phyloP scores from a whole-genome alignment of 2,888 invertebrate genomes.

The Pollenia angustigena region DNA sequence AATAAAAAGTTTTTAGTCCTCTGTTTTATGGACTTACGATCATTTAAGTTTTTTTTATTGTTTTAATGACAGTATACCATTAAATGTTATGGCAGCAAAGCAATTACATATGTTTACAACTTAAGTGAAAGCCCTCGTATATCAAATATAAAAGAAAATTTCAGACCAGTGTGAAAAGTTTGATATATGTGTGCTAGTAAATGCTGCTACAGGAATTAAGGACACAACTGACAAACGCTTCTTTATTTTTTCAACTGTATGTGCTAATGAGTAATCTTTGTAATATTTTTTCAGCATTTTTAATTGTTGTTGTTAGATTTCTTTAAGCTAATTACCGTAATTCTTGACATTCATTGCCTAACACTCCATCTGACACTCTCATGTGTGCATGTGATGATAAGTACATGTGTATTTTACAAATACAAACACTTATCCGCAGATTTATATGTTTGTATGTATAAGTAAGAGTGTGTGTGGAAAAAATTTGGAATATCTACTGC shows the following conservation, averaged over 20 bases:
- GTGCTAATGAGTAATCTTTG: slow-evolving; percentile 17
- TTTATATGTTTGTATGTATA: too few species aligned
- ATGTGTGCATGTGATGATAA: background rate
- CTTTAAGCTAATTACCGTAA: slow-evolving; percentile 34
- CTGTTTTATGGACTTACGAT: too few species aligned
- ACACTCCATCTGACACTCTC: background rate
- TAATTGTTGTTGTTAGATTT: slow-evolving; percentile 12
- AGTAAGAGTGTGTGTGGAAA: background rate
- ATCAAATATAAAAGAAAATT: background rate
- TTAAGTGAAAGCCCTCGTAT: background rate
- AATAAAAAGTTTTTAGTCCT: too few species aligned
- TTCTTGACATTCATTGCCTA: slow-evolving; percentile 37
- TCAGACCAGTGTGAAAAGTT: background rate
- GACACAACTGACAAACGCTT: background rate
- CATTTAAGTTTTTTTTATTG: too few species aligned
- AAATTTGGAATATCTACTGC: background rate
- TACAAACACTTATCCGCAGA: background rate
- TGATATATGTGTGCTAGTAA: background rate
- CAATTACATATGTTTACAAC: too few species aligned
- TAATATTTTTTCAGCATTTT: background rate
- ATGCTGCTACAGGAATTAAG: background rate
- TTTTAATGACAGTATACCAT: too few species aligned
- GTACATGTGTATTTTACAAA: background rate
- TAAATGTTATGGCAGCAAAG: too few species aligned
- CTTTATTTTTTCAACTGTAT: background rate